A percentile compares a stretch with the other conserved stretches of the same genome.
These are phyloP conservation scores for Eupithecia exiguata DNA, from an alignment of 2,888 invertebrate genomes.

Conservation along the genomic window DNA sequence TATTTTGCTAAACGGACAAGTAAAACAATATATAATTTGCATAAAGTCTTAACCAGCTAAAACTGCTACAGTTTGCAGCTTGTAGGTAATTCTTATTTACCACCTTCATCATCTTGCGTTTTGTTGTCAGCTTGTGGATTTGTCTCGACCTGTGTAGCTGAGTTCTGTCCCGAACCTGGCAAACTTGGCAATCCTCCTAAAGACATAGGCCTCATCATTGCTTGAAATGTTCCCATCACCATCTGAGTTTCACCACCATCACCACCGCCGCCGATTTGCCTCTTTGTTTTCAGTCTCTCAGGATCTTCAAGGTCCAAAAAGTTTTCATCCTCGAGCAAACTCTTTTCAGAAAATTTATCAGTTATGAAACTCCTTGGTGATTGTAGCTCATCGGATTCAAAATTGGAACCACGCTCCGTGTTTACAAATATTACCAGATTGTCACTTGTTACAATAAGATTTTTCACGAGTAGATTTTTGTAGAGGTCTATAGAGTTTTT, in stretches of 20 bases:
- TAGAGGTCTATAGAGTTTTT: conserved; percentile 39
- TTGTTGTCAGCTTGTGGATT: neutral
- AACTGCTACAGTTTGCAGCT: neutral
- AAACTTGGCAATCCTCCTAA: conserved; percentile 25
- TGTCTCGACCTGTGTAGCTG: conserved; percentile 1
- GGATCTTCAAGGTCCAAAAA: neutral
- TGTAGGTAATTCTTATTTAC: neutral
- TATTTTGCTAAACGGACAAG: neutral
- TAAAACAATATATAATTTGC: neutral
- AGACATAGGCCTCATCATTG: conserved; percentile 57
- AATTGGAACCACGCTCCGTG: conserved; percentile 38
- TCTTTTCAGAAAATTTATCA: conserved; percentile 9
- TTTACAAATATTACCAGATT: conserved; percentile 49
- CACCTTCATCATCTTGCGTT: neutral
- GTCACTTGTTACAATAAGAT: conserved; percentile 51
- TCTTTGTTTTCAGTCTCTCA: neutral
- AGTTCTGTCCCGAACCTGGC: conserved; percentile 35
- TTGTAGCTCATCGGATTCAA: neutral
- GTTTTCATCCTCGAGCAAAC: conserved; percentile 33
- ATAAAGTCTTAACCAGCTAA: neutral
- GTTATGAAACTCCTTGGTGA: neutral
- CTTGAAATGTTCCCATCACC: conserved; percentile 61
- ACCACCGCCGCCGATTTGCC: conserved; percentile 46
- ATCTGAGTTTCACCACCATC: conserved; percentile 51
- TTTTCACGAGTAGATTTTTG: conserved; percentile 49